A percentile compares a stretch with the other conserved stretches of the same genome.
phyloP scores from a whole-genome alignment of 2,797 vertebrate species.

The Siniperca obscura region DNA sequence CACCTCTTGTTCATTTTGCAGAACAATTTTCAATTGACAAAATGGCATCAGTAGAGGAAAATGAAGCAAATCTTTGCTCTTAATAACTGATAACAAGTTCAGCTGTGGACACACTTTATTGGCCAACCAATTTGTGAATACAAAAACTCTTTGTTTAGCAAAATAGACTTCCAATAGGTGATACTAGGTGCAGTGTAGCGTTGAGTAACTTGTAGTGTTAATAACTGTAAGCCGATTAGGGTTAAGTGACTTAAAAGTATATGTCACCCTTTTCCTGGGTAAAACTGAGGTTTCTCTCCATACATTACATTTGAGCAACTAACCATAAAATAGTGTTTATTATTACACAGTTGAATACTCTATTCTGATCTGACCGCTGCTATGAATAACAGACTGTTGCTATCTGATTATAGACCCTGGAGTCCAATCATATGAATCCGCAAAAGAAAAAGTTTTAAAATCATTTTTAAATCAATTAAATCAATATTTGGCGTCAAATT shows the following conservation, averaged over 20 bases:
- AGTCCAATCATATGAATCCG: too few relatives aligned
- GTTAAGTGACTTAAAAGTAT: neutral
- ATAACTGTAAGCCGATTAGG: neutral
- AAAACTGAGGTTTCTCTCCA: neutral
- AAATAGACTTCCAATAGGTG: neutral
- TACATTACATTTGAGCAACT: neutral
- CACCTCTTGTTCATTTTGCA: neutral
- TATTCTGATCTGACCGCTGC: neutral
- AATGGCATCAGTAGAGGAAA: neutral
- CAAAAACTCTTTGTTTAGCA: neutral
- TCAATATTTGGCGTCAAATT: too few relatives aligned
- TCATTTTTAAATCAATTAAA: too few relatives aligned
- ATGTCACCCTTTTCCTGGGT: neutral
- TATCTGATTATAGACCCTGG: too few relatives aligned
- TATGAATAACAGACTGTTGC: too few relatives aligned
- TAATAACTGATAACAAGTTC: neutral
- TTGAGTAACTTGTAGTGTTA: neutral
- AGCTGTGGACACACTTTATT: neutral
- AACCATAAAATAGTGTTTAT: neutral
- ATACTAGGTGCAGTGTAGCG: neutral
- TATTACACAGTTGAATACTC: neutral
- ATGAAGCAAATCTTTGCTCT: neutral
- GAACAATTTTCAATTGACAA: neutral
- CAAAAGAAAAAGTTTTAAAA: too few relatives aligned
- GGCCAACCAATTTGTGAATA: neutral